phyloP scores from a whole-genome alignment of 92 coral and sea anemone species.

The Zoanthus gigantus region DNA sequence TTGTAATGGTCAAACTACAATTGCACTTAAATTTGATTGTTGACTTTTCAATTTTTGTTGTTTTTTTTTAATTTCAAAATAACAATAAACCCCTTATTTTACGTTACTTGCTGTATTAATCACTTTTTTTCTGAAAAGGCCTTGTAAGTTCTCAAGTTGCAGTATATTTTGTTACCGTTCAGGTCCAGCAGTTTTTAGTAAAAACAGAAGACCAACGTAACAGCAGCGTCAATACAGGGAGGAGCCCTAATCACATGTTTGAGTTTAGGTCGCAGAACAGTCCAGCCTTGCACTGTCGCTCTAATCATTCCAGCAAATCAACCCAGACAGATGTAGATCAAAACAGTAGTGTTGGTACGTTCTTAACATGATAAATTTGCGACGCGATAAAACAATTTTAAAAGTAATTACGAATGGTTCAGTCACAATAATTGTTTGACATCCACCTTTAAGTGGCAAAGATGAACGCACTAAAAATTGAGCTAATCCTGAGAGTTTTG shows the following conservation, averaged over 20 bases:
- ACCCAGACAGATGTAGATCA: constrained; percentile 28
- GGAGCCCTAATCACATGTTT: constrained; percentile 23
- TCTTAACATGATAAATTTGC: too few relatives aligned
- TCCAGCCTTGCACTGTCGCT: constrained; percentile 22
- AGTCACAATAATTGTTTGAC: too few relatives aligned
- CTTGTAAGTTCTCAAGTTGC: not conserved
- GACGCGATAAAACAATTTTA: too few relatives aligned
- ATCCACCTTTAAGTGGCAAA: too few relatives aligned
- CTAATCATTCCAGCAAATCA: not conserved
- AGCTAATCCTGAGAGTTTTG: too few relatives aligned
- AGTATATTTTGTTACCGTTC: not conserved
- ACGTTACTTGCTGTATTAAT: not conserved
- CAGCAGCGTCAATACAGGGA: not conserved
- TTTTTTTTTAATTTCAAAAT: too few relatives aligned
- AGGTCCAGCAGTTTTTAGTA: constrained; percentile 38
- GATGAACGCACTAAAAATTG: too few relatives aligned
- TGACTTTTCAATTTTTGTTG: too few relatives aligned
- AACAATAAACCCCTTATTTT: too few relatives aligned
- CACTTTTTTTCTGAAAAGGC: not conserved
- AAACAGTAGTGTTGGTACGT: constrained; percentile 10
- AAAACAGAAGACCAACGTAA: constrained; percentile 31
- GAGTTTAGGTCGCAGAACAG: constrained; percentile 17
- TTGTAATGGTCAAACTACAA: too few relatives aligned
- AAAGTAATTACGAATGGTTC: too few relatives aligned
- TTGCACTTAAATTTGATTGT: too few relatives aligned